Evolutionary conservation across 2,797 vertebrate species (phyloP).

Genomic region (Epinephelus coioides): DNA sequence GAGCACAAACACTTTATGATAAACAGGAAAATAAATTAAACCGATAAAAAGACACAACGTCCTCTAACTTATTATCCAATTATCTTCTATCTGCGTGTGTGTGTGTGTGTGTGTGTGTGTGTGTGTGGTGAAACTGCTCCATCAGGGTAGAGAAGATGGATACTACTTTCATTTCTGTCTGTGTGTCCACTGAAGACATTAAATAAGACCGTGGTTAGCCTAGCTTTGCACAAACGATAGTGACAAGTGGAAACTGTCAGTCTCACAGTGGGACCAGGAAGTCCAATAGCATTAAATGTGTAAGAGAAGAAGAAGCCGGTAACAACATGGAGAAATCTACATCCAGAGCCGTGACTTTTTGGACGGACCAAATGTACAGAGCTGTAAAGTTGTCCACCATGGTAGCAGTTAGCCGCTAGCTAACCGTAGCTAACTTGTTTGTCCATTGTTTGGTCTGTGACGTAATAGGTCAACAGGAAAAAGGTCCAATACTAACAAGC

Average conservation of each 20-base stretch:
- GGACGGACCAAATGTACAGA: too few relatives aligned
- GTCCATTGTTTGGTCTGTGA: too few relatives aligned
- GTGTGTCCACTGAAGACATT: background rate
- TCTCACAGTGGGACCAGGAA: too few relatives aligned
- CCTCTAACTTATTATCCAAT: constrained; percentile 71
- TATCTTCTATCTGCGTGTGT: constrained; percentile 49
- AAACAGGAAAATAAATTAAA: constrained; percentile 74
- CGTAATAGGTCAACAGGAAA: too few relatives aligned
- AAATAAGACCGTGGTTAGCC: background rate
- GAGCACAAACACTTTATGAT: constrained; percentile 61
- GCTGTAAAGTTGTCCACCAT: too few relatives aligned
- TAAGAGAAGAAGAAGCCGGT: too few relatives aligned
- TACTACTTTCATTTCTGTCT: background rate
- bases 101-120: constrained; percentile 19
- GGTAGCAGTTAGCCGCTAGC: too few relatives aligned
- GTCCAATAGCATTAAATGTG: too few relatives aligned
- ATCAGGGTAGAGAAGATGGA: background rate
- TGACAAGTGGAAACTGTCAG: background rate
- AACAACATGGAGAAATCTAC: too few relatives aligned
- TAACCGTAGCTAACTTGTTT: too few relatives aligned
- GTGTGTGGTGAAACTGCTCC: background rate
- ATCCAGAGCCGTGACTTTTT: too few relatives aligned
- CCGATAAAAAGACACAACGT: constrained; percentile 50
- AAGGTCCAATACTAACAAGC: too few relatives aligned
- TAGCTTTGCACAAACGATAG: constrained; percentile 17